phyloP scores from a whole-genome alignment of 30 jellyfish, hydroid and myxozoan genomes.

The Nemopilema nomurai region DNA sequence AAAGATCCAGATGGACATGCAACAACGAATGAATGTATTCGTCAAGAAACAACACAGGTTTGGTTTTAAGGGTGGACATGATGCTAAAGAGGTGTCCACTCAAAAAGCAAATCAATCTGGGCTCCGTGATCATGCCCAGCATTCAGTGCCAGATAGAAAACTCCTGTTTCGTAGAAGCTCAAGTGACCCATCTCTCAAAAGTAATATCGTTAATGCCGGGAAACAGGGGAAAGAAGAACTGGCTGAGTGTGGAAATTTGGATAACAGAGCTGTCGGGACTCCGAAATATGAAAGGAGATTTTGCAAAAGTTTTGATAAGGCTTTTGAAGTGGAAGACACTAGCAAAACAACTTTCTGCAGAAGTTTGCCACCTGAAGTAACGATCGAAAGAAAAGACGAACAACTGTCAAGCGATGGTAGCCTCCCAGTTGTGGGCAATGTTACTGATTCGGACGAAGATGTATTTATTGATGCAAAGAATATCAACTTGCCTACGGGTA shows the following conservation, averaged over 20 bases:
- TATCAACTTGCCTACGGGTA: neutral
- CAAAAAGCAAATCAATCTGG: neutral
- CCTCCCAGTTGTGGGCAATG: no score
- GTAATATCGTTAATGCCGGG: neutral
- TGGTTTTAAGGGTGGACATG: conserved; percentile 14
- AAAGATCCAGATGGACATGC: conserved; percentile 33
- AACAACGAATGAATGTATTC: conserved; percentile 23
- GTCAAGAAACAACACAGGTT: conserved; percentile 8
- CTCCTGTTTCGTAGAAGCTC: neutral
- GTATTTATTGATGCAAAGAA: neutral
- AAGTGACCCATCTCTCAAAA: neutral
- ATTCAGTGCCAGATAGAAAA: neutral
- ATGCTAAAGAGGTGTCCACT: neutral
- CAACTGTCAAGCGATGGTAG: no score
- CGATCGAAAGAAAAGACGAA: neutral
- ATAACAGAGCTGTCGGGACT: neutral
- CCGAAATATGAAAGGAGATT: neutral
- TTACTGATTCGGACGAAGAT: neutral
- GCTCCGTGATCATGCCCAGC: neutral
- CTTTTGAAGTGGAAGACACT: neutral
- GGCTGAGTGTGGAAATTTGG: neutral
- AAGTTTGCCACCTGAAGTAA: neutral
- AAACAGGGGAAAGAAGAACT: neutral
- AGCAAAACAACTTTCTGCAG: neutral
- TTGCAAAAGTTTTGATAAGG: neutral